Evolutionary conservation across 2,797 vertebrate genomes (phyloP).

Genomic region (Nasua narica): DNA sequence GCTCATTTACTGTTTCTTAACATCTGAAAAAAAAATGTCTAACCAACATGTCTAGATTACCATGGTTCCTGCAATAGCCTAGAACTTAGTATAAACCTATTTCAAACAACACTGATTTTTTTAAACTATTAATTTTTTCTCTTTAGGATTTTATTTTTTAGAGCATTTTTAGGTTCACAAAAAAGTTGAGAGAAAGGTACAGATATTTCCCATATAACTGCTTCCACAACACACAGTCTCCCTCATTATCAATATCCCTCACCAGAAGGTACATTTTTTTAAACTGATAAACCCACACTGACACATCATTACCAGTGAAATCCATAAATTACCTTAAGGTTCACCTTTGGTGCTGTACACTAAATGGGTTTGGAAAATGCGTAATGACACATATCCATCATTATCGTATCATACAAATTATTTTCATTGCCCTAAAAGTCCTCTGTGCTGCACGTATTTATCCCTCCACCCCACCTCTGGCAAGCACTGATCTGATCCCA

Average conservation of each 20-base stretch:
- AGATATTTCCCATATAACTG: neutral
- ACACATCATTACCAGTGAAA: neutral
- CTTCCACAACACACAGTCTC: neutral
- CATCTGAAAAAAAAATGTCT: neutral
- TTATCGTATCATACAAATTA: neutral
- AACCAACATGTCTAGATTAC: neutral
- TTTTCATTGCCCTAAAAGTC: neutral
- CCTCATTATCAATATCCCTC: neutral
- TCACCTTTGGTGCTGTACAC: neutral
- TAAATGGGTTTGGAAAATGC: neutral
- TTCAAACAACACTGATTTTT: neutral
- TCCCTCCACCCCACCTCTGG: neutral
- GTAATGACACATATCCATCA: neutral
- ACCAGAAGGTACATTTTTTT: neutral
- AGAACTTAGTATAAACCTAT: neutral
- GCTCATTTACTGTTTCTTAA: neutral
- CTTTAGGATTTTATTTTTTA: neutral
- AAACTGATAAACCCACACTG: neutral
- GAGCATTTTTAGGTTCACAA: neutral
- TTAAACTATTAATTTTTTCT: neutral
- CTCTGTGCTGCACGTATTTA: neutral
- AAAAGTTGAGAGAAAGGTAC: neutral
- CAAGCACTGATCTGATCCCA: neutral
- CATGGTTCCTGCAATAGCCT: neutral
- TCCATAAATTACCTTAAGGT: neutral